Evolutionary conservation across 2,113 vertebrate species (phyloP), one percentile per base, ranked within the genome.

Genomic region (Stercorarius parasiticus): DNA sequence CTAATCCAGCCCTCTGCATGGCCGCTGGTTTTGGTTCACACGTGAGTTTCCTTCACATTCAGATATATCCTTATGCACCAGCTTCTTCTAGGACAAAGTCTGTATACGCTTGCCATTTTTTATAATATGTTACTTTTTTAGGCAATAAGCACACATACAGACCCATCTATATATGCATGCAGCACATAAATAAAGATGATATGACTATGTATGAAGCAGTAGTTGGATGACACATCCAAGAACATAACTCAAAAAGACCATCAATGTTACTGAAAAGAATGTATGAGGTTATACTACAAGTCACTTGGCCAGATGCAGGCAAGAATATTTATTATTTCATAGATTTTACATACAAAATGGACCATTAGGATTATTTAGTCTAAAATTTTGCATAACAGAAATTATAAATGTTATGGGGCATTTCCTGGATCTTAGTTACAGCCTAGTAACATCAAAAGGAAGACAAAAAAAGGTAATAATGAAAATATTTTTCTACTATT

Each of bases 1-100:
- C 25, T 36, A 36, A 76, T n/a, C n/a, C 67, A 78, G 17, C 9
- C 20, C 17, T 38, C 40, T 3, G 1, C 10, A 9, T 2, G 0
- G 18, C 30, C 4, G 0, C 16, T 64, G 20, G 4, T 13, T 90
- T 84, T 85, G 8, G 16, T 43, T 64, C 34, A 30, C 15, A 92
- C 40, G 9, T 15, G 49, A 65, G 20, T 69, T 67, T 76, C 10
- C 19, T n/a, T 81, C 36, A 15, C 2, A 1, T 73, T 73, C 64
- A 66, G 11, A 1, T 56, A 69, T 55, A 85, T 79, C n/a, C 38
- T 88, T 59, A 47, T 32, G 50, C 25, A 82, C 12, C 26, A 81
- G 21, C 8, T 71, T 52, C 23, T 34, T 42, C 26, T 5, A 5
- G 16, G 32, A 34, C 16, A 40, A 61, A 67, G 26, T 45, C 29